Conservation (phyloP, 2,797 vertebrate genomes). For the Chelmon rostratus region DNA sequence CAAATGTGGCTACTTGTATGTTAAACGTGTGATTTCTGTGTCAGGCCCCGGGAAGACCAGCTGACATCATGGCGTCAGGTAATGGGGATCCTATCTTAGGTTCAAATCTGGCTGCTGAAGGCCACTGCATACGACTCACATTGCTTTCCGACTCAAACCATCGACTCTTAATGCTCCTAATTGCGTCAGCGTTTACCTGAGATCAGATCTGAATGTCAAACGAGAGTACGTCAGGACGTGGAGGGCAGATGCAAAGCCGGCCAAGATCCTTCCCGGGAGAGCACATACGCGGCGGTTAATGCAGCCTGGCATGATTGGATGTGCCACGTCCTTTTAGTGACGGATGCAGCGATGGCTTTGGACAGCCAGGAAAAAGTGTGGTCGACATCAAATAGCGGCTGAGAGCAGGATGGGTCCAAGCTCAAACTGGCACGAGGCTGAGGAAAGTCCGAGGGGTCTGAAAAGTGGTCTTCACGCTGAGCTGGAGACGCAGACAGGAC, state of each 20-base stretch:
- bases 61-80: too few species aligned
- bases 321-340: conserved; percentile 1
- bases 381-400: conserved; percentile 8
- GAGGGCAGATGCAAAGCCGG: conserved; percentile 10
- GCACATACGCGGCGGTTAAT: conserved; percentile 10
- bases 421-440: not conserved
- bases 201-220: conserved; percentile 1
- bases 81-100: too few species aligned
- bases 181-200: not conserved
- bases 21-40: too few species aligned
- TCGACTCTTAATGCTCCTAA: not conserved
- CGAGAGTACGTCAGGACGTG: not conserved
- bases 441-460: not conserved
- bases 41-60: too few species aligned
- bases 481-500: not conserved
- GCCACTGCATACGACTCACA: too few species aligned
- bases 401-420: conserved; percentile 2
- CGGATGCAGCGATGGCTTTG: conserved; percentile 21
- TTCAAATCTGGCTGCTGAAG: too few species aligned
- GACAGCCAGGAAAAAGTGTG: conserved; percentile 24
- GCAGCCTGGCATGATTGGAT: conserved; percentile 28
- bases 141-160: not conserved
- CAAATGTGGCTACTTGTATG: too few species aligned
- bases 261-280: conserved; percentile 9
- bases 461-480: not conserved